Base-by-base conservation (phyloP, 2,113 vertebrate species). In the Pluvialis apricaria region DNA sequence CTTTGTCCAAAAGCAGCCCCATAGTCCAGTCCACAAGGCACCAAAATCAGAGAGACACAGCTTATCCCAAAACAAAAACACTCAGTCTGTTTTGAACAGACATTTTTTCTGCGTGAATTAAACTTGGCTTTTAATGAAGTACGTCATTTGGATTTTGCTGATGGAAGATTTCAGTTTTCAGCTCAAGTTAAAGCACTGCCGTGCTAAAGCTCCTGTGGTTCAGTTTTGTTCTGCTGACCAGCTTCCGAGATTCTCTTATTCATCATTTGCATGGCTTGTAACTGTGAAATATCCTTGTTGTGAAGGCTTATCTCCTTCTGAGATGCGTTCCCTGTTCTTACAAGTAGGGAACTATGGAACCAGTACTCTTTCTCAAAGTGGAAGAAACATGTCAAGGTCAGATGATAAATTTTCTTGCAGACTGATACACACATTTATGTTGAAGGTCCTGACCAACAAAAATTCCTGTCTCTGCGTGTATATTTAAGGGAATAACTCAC, bases 401-500 rank as follows among this genome's bases (percentile, higher is more conserved):
- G 62, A 68, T 57, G 62, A 61, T 89, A 51, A 76, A 77, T 92
- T 81, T 86, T 82, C 72, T 69, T 82, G 57, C 73, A 72, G 84
- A 57, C 47, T 49, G 36, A 75, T 71, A 55, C 6, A 51, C 3
- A 3, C 21, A 15, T 89, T 94, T 90, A 20, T 57, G 38, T 72
- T 72, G 54, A 88, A 89, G 49, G 73, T 87, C 62, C 58, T 61
- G 57, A 82, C 88, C 49, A 45, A 76, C 62, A 94, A 25, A 92
- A 91, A 91, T 72, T 92, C 54, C 81, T 92, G 32, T 45, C n/a
- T 93, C 1, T 81, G 10, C 88, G 57, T 96, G 85, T 92, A 42
- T 94, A 91, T 96, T 91, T 93, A 82, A 94, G 92, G 57, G 94
- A 95, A 84, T 95, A 97, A 87, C 81, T 70, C 83, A 86, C 70